phyloP scores from a whole-genome alignment of 1,140 invertebrate genomes.

The Tribolium castaneum region DNA sequence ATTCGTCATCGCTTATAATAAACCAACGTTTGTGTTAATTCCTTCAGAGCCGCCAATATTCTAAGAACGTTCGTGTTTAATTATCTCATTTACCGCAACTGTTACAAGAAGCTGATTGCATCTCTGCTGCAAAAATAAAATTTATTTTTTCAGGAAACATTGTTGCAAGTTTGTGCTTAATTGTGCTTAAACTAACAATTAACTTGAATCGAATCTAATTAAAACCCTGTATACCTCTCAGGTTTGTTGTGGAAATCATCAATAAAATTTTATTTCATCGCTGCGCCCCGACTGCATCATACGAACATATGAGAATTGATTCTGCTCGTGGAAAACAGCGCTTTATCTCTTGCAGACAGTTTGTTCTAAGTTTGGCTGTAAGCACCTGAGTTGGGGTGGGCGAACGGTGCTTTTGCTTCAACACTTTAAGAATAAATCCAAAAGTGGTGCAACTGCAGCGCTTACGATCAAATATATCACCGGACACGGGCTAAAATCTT shows the following conservation, averaged over 20 bases:
- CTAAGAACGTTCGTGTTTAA: constrained; percentile 7
- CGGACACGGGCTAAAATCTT: neutral
- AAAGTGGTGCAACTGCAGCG: constrained; percentile 22
- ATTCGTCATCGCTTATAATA: constrained; percentile 31
- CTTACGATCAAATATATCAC: neutral
- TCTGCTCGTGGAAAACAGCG: neutral
- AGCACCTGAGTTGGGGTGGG: constrained; percentile 9
- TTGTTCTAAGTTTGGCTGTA: constrained; percentile 28
- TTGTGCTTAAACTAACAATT: neutral
- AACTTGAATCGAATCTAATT: constrained; percentile 1
- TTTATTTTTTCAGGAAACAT: neutral
- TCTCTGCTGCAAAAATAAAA: neutral
- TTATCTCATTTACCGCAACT: constrained; percentile 1
- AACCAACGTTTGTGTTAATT: constrained; percentile 7
- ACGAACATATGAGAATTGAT: constrained; percentile 12
- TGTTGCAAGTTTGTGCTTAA: constrained; percentile 2
- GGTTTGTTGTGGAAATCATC: neutral
- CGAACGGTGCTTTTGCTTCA: constrained; percentile 3
- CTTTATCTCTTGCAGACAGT: constrained; percentile 32
- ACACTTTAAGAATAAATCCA: constrained; percentile 7
- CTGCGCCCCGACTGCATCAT: neutral
- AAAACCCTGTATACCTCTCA: neutral
- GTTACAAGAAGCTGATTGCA: constrained; percentile 1
- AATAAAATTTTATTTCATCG: constrained; percentile 7
- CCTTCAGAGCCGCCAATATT: constrained; percentile 2